Evolutionary conservation across 2,888 invertebrate genomes (phyloP).

Genomic region (Mesodorylaimus sp.): DNA sequence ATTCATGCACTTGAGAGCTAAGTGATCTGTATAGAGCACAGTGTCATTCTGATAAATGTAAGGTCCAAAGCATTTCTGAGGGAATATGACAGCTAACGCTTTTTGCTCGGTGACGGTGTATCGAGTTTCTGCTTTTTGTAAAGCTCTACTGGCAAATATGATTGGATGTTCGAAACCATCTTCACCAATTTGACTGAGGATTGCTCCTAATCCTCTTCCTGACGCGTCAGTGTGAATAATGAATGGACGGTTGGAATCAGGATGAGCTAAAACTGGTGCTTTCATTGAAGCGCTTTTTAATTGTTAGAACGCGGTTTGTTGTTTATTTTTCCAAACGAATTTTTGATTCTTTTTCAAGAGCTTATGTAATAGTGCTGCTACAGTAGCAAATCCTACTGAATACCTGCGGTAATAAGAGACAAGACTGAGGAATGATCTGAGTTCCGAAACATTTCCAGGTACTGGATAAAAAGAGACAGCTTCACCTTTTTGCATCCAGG

Average conservation of each 20-base stretch:
- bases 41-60: constrained; percentile 31
- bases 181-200: constrained; percentile 16
- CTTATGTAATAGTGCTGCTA: not conserved
- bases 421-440: not conserved
- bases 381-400: not conserved
- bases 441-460: not conserved
- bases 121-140: constrained; percentile 25
- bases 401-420: not conserved
- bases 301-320: not conserved
- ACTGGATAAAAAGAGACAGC: not conserved
- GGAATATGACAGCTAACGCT: not conserved
- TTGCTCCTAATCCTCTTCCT: constrained; percentile 18
- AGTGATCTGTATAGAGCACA: no score
- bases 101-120: not conserved
- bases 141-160: constrained; percentile 15
- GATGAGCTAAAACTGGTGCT: not conserved
- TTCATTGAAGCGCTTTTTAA: not conserved
- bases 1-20: no score
- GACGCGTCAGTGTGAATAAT: constrained; percentile 8
- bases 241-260: not conserved
- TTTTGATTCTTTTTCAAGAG: not conserved
- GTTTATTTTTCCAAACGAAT: not conserved
- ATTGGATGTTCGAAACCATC: constrained; percentile 14
- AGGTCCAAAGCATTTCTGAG: constrained; percentile 26
- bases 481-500: not conserved